A percentile compares a stretch with the other conserved stretches of the same genome.
Conservation (phyloP, 1,140 invertebrate species). For the Drosophila oshimai region DNA sequence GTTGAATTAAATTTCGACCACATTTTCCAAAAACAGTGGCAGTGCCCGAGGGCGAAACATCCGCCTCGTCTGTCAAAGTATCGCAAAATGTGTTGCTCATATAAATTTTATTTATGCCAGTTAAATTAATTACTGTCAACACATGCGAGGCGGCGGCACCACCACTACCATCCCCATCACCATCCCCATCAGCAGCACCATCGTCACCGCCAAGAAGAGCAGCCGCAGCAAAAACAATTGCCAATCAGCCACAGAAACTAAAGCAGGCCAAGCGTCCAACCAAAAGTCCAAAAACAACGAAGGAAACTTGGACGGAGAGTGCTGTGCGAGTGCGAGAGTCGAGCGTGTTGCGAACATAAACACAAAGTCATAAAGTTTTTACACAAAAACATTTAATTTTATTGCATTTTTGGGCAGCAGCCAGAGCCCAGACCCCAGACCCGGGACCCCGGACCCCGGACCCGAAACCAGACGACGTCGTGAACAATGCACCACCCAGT, state of each 20-base stretch:
- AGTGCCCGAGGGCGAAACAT: neutral
- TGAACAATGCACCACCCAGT: constrained; percentile 29
- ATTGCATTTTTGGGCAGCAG: constrained; percentile 78
- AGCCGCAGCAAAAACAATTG: constrained; percentile 40
- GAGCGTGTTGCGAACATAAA: constrained; percentile 73
- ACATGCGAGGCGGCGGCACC: constrained; percentile 49
- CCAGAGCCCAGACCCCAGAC: constrained; percentile 33
- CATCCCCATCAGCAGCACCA: neutral
- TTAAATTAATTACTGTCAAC: constrained; percentile 80
- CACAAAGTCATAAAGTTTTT: constrained; percentile 80
- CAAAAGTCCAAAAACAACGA: constrained; percentile 37
- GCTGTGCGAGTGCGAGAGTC: constrained; percentile 29
- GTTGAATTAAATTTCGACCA: too few species aligned
- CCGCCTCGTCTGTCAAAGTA: constrained; percentile 39
- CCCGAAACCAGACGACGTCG: constrained; percentile 11
- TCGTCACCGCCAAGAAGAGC: constrained; percentile 12
- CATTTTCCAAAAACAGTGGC: neutral
- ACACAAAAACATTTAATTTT: constrained; percentile 80
- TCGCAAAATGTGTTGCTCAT: constrained; percentile 60
- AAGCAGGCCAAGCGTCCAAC: constrained; percentile 66
- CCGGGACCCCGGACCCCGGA: neutral
- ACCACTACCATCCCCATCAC: constrained; percentile 1
- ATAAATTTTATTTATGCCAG: constrained; percentile 74
- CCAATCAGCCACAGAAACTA: constrained; percentile 59
- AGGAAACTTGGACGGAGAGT: constrained; percentile 4